These are phyloP conservation scores for Anser cygnoides DNA, from an alignment of 2,113 vertebrate genomes.

Conservation along the genomic window DNA sequence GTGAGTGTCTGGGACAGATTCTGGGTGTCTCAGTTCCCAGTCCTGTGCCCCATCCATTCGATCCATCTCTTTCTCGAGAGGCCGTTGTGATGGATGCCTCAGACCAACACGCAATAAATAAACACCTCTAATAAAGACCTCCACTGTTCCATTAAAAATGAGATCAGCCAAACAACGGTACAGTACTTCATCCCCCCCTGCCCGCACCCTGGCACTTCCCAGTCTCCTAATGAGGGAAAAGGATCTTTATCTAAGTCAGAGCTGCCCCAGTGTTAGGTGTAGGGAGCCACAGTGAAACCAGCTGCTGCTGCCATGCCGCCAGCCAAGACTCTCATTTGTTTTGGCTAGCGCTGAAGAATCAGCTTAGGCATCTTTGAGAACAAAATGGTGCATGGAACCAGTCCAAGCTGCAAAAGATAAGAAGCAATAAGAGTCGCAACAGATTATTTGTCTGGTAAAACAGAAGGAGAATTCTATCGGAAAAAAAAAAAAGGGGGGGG, in stretches of 20 bases:
- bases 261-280: conserved; percentile 72
- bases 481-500: conserved; percentile 11
- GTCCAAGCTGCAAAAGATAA: conserved; percentile 79
- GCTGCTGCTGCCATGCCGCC: conserved; percentile 69
- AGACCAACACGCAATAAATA: not conserved
- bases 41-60: not conserved
- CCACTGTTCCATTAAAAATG: not conserved
- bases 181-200: not conserved
- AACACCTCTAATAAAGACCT: not conserved
- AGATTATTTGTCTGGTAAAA: conserved; percentile 82
- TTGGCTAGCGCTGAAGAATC: conserved; percentile 79
- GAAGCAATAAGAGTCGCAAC: conserved; percentile 75
- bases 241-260: conserved; percentile 25
- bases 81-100: accelerated
- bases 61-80: not conserved
- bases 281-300: conserved; percentile 69
- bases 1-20: not conserved
- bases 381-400: conserved; percentile 78
- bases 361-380: conserved; percentile 78
- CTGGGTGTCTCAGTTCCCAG: not conserved
- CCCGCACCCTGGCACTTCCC: conserved; percentile 21
- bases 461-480: conserved; percentile 76
- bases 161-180: not conserved
- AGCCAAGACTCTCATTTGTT: conserved; percentile 80
- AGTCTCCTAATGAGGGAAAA: conserved; percentile 31